Percentiles rank a stretch among this genome's conserved stretches.
Conservation (phyloP, 2,113 vertebrate species). For the Neopipo cinnamomea region DNA sequence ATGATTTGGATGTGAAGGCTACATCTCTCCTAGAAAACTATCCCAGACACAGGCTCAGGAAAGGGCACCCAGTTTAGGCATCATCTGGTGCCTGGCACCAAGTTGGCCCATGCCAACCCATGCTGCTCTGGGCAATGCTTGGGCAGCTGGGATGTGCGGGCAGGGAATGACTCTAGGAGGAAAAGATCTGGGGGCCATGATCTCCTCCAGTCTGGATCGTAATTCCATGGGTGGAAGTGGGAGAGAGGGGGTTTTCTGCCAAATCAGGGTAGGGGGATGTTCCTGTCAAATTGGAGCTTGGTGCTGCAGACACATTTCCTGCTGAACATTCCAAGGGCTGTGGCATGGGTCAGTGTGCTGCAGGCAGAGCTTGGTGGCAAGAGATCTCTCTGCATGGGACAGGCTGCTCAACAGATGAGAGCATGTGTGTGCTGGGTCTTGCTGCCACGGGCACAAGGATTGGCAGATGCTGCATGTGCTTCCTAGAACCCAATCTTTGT, state of each 20-base stretch:
- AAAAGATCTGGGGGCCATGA: neutral
- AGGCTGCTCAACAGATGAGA: neutral
- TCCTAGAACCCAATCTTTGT: neutral
- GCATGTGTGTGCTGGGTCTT: neutral
- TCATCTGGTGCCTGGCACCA: neutral
- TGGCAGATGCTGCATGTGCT: rapidly evolving
- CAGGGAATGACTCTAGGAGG: neutral
- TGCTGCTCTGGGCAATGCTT: neutral
- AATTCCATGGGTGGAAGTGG: neutral
- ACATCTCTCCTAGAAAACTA: neutral
- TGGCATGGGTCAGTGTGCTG: neutral
- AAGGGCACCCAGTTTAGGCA: neutral
- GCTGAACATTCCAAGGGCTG: neutral
- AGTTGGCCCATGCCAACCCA: neutral
- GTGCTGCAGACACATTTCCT: rapidly evolving
- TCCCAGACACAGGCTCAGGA: neutral
- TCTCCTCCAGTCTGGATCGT: neutral
- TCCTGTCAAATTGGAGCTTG: neutral
- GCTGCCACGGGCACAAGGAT: neutral
- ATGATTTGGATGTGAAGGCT: neutral
- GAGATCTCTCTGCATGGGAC: neutral
- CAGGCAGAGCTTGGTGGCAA: neutral
- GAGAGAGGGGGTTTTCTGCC: neutral
- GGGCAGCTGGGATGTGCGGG: neutral
- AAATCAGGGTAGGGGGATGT: neutral